These are phyloP conservation scores for Glossosoma conforme DNA, from an alignment of 1,140 invertebrate species.

Conservation along the genomic window DNA sequence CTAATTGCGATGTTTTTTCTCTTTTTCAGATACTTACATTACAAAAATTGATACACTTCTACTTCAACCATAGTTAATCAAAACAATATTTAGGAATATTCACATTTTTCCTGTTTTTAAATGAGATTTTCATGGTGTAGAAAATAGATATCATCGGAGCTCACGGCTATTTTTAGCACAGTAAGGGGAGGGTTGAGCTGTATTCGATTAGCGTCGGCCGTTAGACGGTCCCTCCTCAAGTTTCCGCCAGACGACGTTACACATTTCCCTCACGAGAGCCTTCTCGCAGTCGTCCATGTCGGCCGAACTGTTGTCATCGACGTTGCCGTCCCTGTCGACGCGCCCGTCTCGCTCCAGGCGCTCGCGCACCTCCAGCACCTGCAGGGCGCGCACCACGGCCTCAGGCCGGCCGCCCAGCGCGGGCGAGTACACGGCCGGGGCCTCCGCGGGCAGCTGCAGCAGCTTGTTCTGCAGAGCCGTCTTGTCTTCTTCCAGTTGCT, in stretches of 20 bases:
- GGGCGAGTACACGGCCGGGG: constrained; percentile 43
- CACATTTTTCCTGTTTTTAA: no score
- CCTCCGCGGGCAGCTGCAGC: constrained; percentile 35
- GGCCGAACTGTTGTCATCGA: constrained; percentile 51
- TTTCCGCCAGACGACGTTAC: constrained; percentile 75
- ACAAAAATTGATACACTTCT: no score
- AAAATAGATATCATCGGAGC: no score
- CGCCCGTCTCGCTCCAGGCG: constrained; percentile 68
- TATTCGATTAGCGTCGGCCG: constrained; percentile 12
- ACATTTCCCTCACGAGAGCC: constrained; percentile 92
- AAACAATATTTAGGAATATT: no score
- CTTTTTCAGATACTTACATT: no score
- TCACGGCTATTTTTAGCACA: no score
- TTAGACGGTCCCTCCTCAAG: constrained; percentile 48
- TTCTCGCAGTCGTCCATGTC: constrained; percentile 86
- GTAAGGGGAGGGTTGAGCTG: no score
- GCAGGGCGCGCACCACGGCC: constrained; percentile 84
- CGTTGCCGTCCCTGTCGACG: constrained; percentile 36
- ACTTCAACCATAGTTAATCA: no score
- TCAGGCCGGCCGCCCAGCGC: constrained; percentile 65
- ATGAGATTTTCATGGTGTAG: no score
- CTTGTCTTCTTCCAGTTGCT: constrained; percentile 75
- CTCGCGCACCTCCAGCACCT: constrained; percentile 86
- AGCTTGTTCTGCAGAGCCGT: constrained; percentile 36
- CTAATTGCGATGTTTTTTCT: no score